Conservation (phyloP, 2,888 invertebrate genomes). For the Enchytraeus crypticus region DNA sequence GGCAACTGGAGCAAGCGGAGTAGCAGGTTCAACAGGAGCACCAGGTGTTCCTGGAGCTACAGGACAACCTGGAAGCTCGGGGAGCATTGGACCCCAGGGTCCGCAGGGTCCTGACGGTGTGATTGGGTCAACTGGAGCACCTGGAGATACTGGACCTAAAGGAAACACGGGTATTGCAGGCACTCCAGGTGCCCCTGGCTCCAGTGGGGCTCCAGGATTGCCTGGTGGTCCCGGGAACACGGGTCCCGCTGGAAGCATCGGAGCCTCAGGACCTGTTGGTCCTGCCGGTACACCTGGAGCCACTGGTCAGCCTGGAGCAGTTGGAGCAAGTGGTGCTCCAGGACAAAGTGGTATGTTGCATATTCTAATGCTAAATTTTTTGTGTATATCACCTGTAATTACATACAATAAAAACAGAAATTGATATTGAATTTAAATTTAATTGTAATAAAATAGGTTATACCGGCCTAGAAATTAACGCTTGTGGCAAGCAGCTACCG, state of each 20-base stretch:
- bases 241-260: constrained; percentile 7
- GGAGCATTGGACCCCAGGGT: constrained; percentile 3
- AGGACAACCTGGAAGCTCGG: constrained; percentile 8
- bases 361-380: too few species aligned
- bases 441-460: too few species aligned
- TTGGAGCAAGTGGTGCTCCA: constrained; percentile 6
- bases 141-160: constrained; percentile 10
- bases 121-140: constrained; percentile 9
- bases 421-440: too few species aligned
- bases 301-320: constrained; percentile 10
- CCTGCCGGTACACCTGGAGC: too few species aligned
- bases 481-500: too few species aligned
- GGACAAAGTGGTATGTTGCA: constrained; percentile 20
- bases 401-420: too few species aligned
- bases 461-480: too few species aligned
- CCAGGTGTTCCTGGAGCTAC: too few species aligned
- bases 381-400: too few species aligned
- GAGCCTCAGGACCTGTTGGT: not conserved
- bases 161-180: constrained; percentile 53
- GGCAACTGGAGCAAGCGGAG: too few species aligned
- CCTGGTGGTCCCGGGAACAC: constrained; percentile 17
- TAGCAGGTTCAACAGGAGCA: too few species aligned
- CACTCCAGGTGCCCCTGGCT: constrained; percentile 1
- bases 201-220: constrained; percentile 17
- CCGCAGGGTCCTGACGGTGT: constrained; percentile 2